Percentiles rank a stretch among this genome's conserved stretches.
These are phyloP conservation scores for Sapajus apella DNA, from an alignment of 2,113 vertebrate species.

Conservation along the genomic window DNA sequence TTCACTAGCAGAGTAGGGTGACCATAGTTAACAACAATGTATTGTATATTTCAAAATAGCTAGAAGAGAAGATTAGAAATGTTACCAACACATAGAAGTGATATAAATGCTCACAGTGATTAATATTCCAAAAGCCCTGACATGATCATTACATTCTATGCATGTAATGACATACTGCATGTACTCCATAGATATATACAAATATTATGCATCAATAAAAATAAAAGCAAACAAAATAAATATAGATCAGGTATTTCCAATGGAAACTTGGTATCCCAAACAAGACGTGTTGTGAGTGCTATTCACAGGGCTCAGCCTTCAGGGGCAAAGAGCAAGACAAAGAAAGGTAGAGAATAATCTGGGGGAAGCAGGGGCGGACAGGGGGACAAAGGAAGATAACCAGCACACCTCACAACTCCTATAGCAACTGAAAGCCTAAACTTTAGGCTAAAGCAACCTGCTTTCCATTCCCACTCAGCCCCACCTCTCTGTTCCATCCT, in stretches of 20 bases:
- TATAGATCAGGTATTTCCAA: not conserved
- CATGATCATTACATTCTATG: not conserved
- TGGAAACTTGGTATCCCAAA: not conserved
- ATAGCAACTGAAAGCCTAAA: not conserved
- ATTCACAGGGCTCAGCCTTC: not conserved
- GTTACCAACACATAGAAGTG: not conserved
- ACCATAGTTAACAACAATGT: not conserved
- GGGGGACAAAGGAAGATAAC: not conserved
- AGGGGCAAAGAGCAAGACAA: not conserved
- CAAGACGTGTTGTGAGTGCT: not conserved
- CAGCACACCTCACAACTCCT: not conserved
- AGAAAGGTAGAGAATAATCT: not conserved
- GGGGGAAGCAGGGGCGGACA: accelerated
- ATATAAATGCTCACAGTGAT: not conserved
- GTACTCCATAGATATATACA: not conserved
- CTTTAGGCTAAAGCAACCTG: not conserved
- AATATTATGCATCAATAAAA: not conserved
- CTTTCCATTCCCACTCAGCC: not conserved
- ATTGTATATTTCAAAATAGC: not conserved
- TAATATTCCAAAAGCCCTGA: not conserved
- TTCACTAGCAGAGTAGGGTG: not conserved
- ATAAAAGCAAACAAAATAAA: not conserved
- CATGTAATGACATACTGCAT: not conserved
- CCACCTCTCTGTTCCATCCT: not conserved
- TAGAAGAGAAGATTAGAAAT: not conserved